A percentile compares a stretch with the other conserved stretches of the same genome.
Evolutionary conservation across 2,888 invertebrate species (phyloP).

Genomic region (Leptogaster cylindrica): DNA sequence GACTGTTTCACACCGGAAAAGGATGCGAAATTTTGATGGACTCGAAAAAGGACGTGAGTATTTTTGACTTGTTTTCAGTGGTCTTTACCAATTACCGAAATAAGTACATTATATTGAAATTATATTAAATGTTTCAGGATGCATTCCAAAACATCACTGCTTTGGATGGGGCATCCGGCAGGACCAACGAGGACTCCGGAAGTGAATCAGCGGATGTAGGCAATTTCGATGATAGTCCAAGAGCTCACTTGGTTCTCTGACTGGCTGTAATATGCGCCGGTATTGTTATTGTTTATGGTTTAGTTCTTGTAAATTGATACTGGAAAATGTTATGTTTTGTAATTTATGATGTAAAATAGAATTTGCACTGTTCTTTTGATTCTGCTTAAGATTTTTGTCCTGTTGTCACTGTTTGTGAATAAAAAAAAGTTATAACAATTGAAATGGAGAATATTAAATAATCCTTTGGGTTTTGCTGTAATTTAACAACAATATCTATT

Average conservation of each 20-base stretch:
- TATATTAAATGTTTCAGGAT: background rate
- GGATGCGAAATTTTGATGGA: constrained; percentile 54
- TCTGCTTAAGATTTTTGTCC: background rate
- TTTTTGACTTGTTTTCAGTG: too few relatives aligned
- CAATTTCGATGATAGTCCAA: constrained; percentile 55
- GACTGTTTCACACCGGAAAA: constrained; percentile 51
- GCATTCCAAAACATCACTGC: background rate
- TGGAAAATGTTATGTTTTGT: background rate
- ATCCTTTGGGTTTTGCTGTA: too few relatives aligned
- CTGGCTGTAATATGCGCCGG: background rate
- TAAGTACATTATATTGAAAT: too few relatives aligned
- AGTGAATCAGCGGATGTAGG: constrained; percentile 52
- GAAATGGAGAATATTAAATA: too few relatives aligned
- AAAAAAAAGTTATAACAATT: too few relatives aligned
- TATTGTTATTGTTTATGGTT: constrained; percentile 8
- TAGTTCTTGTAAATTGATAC: background rate
- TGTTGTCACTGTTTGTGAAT: constrained; percentile 1
- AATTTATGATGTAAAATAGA: background rate
- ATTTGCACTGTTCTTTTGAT: background rate
- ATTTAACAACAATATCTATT: too few relatives aligned
- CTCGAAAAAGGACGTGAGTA: constrained; percentile 46
- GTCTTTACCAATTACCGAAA: too few relatives aligned
- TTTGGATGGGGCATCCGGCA: background rate
- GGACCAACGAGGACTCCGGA: constrained; percentile 51
- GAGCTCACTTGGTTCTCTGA: constrained; percentile 56